Percentiles rank a stretch among this genome's conserved stretches.
phyloP scores from a whole-genome alignment of 2,797 vertebrate genomes.

The Coregonus sp. region DNA sequence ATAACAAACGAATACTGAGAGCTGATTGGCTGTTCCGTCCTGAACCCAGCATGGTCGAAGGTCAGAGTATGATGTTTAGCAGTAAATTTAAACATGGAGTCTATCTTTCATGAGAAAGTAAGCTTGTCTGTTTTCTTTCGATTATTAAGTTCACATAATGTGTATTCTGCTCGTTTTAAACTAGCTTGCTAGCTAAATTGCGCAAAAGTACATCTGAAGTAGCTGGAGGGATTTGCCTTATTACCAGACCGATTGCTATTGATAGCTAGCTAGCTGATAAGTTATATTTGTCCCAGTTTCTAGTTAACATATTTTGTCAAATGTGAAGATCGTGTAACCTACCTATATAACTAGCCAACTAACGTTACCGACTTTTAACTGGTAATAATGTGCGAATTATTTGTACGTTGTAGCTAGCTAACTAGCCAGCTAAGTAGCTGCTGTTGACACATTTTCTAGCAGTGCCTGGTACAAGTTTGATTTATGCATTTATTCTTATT shows the following conservation, averaged over 20 bases:
- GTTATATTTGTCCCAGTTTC: not conserved
- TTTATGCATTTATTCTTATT: conserved; percentile 20
- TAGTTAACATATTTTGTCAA: not conserved
- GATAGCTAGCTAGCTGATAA: conserved; percentile 38
- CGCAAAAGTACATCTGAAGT: not conserved
- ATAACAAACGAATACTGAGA: conserved; percentile 13
- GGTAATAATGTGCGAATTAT: not conserved
- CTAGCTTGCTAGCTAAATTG: not conserved
- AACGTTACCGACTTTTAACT: not conserved
- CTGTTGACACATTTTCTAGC: not conserved
- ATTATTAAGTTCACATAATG: not conserved
- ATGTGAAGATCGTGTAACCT: no score
- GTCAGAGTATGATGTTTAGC: conserved; percentile 71
- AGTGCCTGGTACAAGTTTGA: not conserved
- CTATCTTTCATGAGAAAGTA: conserved; percentile 99
- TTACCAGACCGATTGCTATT: conserved; percentile 34
- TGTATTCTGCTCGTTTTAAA: not conserved
- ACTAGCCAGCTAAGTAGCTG: not conserved
- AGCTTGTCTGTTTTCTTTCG: conserved; percentile 61
- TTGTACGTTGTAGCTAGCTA: not conserved
- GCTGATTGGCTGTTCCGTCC: conserved; percentile 32
- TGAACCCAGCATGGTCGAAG: conserved; percentile 47
- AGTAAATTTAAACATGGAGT: conserved; percentile 90
- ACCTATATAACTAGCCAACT: not conserved
- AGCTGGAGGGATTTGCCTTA: conserved; percentile 38